Evolutionary conservation across 1,140 invertebrate species (phyloP), one percentile per base, ranked within the genome.

Genomic region (Caenorhabditis inopinata): DNA sequence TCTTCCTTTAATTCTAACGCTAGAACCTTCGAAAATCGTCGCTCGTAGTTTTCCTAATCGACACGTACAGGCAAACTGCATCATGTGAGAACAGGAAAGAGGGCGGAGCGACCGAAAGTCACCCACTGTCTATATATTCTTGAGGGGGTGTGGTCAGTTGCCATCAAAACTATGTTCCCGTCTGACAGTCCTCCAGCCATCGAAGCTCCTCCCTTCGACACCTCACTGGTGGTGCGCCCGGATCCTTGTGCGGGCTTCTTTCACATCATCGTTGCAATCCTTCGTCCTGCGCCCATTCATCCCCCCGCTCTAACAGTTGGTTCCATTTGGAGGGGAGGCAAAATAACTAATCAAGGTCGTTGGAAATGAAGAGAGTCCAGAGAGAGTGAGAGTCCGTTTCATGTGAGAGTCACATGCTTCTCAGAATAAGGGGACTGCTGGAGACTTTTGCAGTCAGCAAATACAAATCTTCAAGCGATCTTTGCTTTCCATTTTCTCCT

Each of bases 41-140:
- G 21, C 14, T 25, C 7, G 9, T 53, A 11, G 23, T 58, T 58
- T 32, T 58, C 6, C 11, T 29, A 58, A 23, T 68, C 32, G n/a
- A 42, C 58, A 68, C 58, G 58, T 68, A 68, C 58, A 68, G 58
- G 38, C 58, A 68, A 29, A n/a, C n/a, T n/a, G n/a, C n/a, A n/a
- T 68, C 58, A 68, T 32, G 58, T 68, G 58, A 38, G 32, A 7
- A 68, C 32, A 18, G 38, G 25, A 29, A 11, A 38, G 32, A 21
- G 58, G 58, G 27, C 49, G 23, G 58, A 42, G 32, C 29, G 58
- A 68, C 32, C 58, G n/a, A 68, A 68, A 29, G 58, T 68, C 25
- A 21, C 3, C n/a, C 25, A 21, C 3, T 32, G 12, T 58, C n/a
- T 58, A 58, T 58, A 58, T 58, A 48, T 48, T 16, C n/a, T n/a